These are phyloP conservation scores for Phyllostomus hastatus DNA, from an alignment of 2,113 vertebrate species.

Conservation along the genomic window DNA sequence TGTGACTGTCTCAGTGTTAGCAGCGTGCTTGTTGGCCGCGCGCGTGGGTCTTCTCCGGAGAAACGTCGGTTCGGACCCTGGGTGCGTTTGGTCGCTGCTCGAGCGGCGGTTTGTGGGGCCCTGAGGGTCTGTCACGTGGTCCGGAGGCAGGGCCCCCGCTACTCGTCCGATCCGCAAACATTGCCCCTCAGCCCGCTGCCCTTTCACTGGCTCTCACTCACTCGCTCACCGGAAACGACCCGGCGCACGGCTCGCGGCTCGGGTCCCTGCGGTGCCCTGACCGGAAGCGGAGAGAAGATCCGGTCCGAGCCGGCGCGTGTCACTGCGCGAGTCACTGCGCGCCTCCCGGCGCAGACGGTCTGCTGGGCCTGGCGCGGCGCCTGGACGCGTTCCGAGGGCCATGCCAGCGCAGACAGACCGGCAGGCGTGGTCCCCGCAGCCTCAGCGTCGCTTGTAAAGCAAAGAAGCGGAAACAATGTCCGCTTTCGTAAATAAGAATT, in stretches of 20 bases:
- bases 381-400: neutral
- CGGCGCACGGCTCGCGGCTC: rapidly evolving
- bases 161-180: neutral
- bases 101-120: neutral
- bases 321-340: rapidly evolving
- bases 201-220: neutral
- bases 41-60: neutral
- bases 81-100: no score
- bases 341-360: neutral
- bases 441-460: neutral
- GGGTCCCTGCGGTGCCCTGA: neutral
- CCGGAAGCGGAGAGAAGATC: neutral
- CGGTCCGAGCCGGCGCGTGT: neutral
- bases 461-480: neutral
- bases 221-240: no score
- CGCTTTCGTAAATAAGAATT: neutral
- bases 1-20: neutral
- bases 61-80: neutral
- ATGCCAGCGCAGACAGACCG: rapidly evolving
- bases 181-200: neutral
- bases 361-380: neutral
- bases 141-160: neutral
- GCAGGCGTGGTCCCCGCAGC: neutral
- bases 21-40: neutral
- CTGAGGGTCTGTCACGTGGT: neutral